These are phyloP conservation scores for Seriola rivoliana DNA, from an alignment of 2,113 vertebrate species.

Conservation along the genomic window DNA sequence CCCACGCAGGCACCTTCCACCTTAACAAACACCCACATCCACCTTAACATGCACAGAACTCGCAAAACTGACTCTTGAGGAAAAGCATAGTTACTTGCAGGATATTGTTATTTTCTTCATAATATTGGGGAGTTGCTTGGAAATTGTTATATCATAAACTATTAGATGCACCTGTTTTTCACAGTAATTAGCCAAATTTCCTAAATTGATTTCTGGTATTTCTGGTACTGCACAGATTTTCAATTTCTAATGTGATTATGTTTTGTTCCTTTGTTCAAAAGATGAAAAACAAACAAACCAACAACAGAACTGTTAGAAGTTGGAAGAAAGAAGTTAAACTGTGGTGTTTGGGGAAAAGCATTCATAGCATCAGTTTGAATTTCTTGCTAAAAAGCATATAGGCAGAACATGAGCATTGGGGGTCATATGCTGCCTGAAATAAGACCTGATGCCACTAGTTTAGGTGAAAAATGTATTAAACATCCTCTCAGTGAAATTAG, in stretches of 20 bases:
- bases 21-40: slow-evolving; percentile 59
- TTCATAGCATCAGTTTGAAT: no score
- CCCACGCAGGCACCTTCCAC: slow-evolving; percentile 55
- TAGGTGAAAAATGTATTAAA: no score
- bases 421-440: no score
- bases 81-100: neutral
- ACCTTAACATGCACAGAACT: slow-evolving; percentile 21
- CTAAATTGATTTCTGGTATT: no score
- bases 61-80: neutral
- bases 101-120: slow-evolving; percentile 18
- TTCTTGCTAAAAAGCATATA: no score
- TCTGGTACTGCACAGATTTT: neutral
- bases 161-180: neutral
- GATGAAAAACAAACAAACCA: no score
- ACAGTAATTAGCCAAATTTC: neutral
- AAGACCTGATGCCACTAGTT: no score
- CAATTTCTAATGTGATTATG: neutral
- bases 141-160: no score
- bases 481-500: no score
- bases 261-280: neutral
- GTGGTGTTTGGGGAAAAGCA: no score
- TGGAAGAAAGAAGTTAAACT: neutral
- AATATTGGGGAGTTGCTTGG: neutral
- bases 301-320: no score
- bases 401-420: no score